These are phyloP conservation scores for Labeo rohita DNA, from an alignment of 2,113 vertebrate species.

Conservation along the genomic window DNA sequence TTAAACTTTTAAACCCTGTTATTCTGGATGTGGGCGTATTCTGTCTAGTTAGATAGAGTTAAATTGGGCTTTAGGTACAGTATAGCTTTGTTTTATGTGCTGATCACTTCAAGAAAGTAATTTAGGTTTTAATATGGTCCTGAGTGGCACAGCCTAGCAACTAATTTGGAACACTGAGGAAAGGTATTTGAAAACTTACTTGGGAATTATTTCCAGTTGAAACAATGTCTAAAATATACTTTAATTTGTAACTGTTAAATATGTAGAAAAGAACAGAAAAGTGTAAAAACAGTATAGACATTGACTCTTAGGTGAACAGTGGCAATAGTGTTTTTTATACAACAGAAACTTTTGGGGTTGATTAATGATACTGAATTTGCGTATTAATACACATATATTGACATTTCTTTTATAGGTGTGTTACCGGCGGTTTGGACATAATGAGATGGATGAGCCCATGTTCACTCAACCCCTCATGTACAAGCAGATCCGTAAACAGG, in stretches of 20 bases:
- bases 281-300: background rate
- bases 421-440: conserved; percentile 89
- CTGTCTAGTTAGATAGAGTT: too few relatives aligned
- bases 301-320: background rate
- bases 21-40: too few relatives aligned
- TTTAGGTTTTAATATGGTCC: background rate
- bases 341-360: background rate
- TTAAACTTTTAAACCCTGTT: too few relatives aligned
- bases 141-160: background rate
- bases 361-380: background rate
- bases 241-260: background rate
- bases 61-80: too few relatives aligned
- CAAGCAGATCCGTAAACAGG: conserved; percentile 90
- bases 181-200: background rate
- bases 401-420: conserved; percentile 76
- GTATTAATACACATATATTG: background rate
- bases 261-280: background rate
- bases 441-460: conserved; percentile 94
- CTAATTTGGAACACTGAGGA: background rate
- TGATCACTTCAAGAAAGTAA: background rate
- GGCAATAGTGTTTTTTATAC: background rate
- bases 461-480: conserved; percentile 94
- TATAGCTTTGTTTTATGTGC: background rate
- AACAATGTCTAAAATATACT: background rate
- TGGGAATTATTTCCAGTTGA: background rate